Conservation (phyloP, 1,140 invertebrate genomes). For the Drosophila hydei region DNA sequence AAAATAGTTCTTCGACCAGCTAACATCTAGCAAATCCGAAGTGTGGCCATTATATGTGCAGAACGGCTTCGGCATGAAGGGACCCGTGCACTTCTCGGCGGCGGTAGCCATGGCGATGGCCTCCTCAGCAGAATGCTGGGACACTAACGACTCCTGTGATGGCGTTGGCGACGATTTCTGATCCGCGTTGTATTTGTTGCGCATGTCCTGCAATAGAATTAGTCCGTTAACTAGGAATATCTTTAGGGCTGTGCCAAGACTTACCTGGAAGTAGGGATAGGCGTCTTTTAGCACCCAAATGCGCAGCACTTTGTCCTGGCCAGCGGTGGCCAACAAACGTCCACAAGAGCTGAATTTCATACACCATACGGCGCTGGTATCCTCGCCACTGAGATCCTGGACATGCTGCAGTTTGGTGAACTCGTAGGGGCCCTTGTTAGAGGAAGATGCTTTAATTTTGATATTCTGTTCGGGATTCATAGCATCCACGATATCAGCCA, state of each 20-base stretch:
- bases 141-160: constrained; percentile 93
- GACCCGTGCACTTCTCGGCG: constrained; percentile 86
- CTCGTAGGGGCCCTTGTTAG: constrained; percentile 98
- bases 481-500: constrained; percentile 93
- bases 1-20: constrained; percentile 99
- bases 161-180: constrained; percentile 94
- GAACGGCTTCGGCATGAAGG: constrained; percentile 97
- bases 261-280: constrained; percentile 92
- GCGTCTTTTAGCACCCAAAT: constrained; percentile 97
- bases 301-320: constrained; percentile 96
- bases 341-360: constrained; percentile 99
- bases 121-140: constrained; percentile 89
- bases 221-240: neutral
- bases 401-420: constrained; percentile 90
- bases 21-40: constrained; percentile 97
- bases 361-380: constrained; percentile 97
- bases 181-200: constrained; percentile 96
- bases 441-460: constrained; percentile 96
- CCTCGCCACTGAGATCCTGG: constrained; percentile 92
- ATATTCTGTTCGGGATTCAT: constrained; percentile 93
- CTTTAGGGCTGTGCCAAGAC: constrained; percentile 35
- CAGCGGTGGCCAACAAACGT: constrained; percentile 95
- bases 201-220: constrained; percentile 90
- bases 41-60: constrained; percentile 97
- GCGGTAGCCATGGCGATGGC: constrained; percentile 85